Base-by-base conservation (phyloP, 1,140 invertebrate species). In the Phymorhynchus buccinoides region DNA sequence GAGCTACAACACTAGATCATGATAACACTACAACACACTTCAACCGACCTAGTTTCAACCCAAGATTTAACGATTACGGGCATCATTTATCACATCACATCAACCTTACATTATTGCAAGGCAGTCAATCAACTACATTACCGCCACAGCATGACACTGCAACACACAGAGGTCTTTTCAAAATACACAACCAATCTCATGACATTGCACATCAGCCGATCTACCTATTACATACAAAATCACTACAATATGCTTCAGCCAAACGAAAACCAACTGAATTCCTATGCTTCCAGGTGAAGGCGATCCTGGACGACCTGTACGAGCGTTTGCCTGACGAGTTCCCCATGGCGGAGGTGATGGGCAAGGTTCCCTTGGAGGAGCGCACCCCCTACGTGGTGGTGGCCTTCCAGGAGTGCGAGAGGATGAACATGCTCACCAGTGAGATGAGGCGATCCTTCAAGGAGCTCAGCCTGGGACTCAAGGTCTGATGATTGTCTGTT, bases 241-340 rank as follows among this genome's bases (percentile, higher is more conserved):
- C n/a, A n/a, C n/a, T n/a, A n/a, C n/a, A n/a, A n/a, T 56, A 14
- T 12, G 12, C 52, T 56, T 56, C 27, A 27, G 12, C 12, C 27
- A 14, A 12, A 27, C 12, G 52, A 56, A 27, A 56, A 56, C 12
- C 27, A 27, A 14, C 52, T 56, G 12, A 27, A n/a, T n/a, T n/a
- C n/a, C n/a, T 73, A 7, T 39, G 7, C 32, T 1, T 52, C 7
- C 77, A 79, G 77, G 77, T 98, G 0, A 98, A 98, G 90, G 96
- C 97, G 94, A 96, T 98, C 89, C 92, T 99, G 30, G 98, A 99
- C 93, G 98, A 99, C 91, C 97, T 99, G 88, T 93, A 98, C 88
- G 98, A 99, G 92, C 98, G 98, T 93, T 93, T 99, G 48, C 97
- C 98, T 0, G 97, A 99, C 90, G 97, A 98, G 90, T 99, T 99